Evolutionary conservation across 2,113 vertebrate genomes (phyloP).

Genomic region (Epinephelus moara): DNA sequence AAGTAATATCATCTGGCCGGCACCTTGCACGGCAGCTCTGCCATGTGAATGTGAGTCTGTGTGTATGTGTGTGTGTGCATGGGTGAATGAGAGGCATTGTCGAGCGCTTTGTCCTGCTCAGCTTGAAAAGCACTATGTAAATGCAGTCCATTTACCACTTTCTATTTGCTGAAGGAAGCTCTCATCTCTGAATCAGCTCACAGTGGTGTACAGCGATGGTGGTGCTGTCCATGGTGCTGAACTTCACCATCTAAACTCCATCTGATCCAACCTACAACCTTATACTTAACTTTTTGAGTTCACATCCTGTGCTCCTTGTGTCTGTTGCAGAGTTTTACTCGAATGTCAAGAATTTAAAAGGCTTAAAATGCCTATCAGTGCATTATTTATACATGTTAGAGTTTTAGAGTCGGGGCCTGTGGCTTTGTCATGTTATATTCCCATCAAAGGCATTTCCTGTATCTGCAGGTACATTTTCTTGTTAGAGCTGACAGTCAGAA

Average conservation of each 20-base stretch:
- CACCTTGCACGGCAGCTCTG: background rate
- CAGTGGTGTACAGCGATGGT: no score
- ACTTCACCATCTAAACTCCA: background rate
- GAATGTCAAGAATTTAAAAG: constrained; percentile 24
- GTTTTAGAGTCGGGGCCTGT: constrained; percentile 51
- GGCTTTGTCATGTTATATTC: constrained; percentile 66
- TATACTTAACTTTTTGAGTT: background rate
- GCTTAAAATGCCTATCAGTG: constrained; percentile 44
- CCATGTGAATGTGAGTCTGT: background rate
- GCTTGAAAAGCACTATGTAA: background rate
- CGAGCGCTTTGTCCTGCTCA: constrained; percentile 2
- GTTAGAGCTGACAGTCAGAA: constrained; percentile 36
- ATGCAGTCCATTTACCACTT: background rate
- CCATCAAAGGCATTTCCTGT: constrained; percentile 49
- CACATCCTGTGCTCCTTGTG: background rate
- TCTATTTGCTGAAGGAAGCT: constrained; percentile 14
- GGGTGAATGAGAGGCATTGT: constrained; percentile 2
- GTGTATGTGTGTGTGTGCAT: background rate
- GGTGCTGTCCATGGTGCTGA: constrained; percentile 51
- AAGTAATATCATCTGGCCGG: background rate
- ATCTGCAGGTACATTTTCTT: constrained; percentile 24
- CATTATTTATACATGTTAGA: constrained; percentile 66
- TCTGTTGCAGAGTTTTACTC: background rate
- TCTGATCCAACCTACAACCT: background rate
- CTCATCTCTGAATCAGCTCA: background rate